Base-by-base conservation (phyloP, 2,888 invertebrate genomes). In the Synanthedon tipuliformis region DNA sequence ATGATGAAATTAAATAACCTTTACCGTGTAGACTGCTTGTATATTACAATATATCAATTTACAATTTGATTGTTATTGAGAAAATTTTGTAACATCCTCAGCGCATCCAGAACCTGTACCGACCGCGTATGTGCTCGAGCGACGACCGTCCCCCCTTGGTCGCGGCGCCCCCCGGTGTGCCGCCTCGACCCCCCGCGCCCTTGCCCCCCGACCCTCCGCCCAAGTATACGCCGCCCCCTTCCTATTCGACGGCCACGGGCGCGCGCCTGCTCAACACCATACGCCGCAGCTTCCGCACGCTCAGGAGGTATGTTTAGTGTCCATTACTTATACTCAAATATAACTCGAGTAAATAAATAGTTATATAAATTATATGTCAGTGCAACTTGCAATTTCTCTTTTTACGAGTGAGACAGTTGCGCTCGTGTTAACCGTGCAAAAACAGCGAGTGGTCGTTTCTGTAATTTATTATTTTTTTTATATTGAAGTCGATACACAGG, bases 191-290 rank as follows among this genome's bases (percentile, higher is more conserved):
- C 52, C 50, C 55, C 92, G 56, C 65, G 23, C 56, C 52, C 41
- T 63, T 69, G 15, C 61, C 74, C 0, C 69, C 79, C 54, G 95
- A 95, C 84, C 95, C 95, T 1, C 96, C 96, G 3, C 96, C 96
- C 51, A 96, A 96, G 76, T 96, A 97, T 80, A 96, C 96, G 0
- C 96, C 97, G 1, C 97, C 97, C 2, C 96, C 96, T 0, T 95
- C 95, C 0, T 96, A 96, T 73, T 95, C 95, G 40, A 96, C 96
- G 4, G 96, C 96, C 1, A 96, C 96, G 0, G 96, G 96, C 1
- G 95, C 95, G 0, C 81, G 95, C 45, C 89, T 95, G 55, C 88
- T 95, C 0, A 92, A 94, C 67, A 95, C 95, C 61, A 89, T 95
- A 51, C 80, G 95, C 40, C 86, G 95, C 53, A 95, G 95, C 75